phyloP scores from a whole-genome alignment of 2,888 invertebrate species.

The Eulithis testata region DNA sequence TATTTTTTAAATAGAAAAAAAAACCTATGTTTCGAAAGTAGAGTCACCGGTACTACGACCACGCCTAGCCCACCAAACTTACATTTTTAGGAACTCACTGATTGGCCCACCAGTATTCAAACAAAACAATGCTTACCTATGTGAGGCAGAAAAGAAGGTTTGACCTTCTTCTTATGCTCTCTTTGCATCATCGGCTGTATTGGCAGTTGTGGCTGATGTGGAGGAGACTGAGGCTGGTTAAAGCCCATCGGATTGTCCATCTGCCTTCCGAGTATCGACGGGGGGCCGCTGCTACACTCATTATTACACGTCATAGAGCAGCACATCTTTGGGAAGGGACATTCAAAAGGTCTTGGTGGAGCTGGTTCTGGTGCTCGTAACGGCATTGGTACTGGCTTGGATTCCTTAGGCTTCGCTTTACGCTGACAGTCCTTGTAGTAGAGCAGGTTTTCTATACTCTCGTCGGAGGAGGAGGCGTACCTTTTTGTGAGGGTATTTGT shows the following conservation, averaged over 20 bases:
- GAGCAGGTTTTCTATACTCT: constrained; percentile 73
- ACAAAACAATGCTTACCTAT: constrained; percentile 13
- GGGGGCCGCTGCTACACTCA: constrained; percentile 48
- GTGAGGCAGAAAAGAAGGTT: constrained; percentile 42
- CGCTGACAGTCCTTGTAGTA: constrained; percentile 72
- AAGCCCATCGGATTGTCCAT: constrained; percentile 34
- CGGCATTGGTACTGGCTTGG: not conserved
- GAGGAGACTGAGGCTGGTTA: constrained; percentile 25
- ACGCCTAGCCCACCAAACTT: too few relatives aligned
- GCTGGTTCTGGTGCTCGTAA: constrained; percentile 31
- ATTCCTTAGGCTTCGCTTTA: constrained; percentile 41
- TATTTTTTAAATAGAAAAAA: too few relatives aligned
- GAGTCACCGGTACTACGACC: too few relatives aligned
- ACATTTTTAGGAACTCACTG: too few relatives aligned
- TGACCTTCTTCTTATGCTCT: constrained; percentile 54
- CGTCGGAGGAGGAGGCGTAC: constrained; percentile 60
- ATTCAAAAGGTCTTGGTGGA: constrained; percentile 42
- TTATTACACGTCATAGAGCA: constrained; percentile 70
- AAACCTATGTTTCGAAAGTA: too few relatives aligned
- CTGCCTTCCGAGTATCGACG: constrained; percentile 42
- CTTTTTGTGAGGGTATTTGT: constrained; percentile 50
- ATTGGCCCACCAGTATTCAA: too few relatives aligned
- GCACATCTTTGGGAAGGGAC: constrained; percentile 68
- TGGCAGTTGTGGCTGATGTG: constrained; percentile 30
- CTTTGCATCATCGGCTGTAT: constrained; percentile 39